These are phyloP conservation scores for Heliconius sara DNA, from an alignment of 2,888 invertebrate genomes.

Conservation along the genomic window DNA sequence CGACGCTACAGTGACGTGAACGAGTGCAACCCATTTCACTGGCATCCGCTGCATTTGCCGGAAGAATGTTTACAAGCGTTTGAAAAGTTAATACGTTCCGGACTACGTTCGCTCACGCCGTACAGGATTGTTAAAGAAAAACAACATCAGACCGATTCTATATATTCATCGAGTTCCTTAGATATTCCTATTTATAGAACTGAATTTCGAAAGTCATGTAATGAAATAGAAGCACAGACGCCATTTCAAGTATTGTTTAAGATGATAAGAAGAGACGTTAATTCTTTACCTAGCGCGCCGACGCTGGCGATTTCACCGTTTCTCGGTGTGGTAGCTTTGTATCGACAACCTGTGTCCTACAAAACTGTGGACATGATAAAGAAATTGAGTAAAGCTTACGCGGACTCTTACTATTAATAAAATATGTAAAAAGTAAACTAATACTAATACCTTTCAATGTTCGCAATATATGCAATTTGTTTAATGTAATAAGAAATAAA, in stretches of 20 bases:
- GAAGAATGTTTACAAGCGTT: conserved; percentile 66
- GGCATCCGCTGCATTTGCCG: conserved; percentile 74
- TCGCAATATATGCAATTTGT: background rate
- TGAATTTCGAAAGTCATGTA: conserved; percentile 7
- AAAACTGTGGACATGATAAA: conserved; percentile 64
- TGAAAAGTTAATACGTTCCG: conserved; percentile 61
- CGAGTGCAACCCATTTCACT: conserved; percentile 73
- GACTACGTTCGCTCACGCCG: conserved; percentile 53
- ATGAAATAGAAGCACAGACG: conserved; percentile 36
- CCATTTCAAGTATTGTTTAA: conserved; percentile 64
- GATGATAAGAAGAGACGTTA: conserved; percentile 61
- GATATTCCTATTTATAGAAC: conserved; percentile 14
- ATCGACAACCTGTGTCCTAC: conserved; percentile 68
- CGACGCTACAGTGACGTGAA: conserved; percentile 64
- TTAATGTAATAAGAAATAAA: background rate
- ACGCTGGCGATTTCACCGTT: conserved; percentile 60
- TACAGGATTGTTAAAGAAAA: conserved; percentile 55
- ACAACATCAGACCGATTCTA: conserved; percentile 31
- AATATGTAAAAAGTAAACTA: background rate
- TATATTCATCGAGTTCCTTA: conserved; percentile 30
- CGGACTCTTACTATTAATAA: conserved; percentile 43
- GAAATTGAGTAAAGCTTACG: conserved; percentile 59
- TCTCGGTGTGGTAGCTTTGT: conserved; percentile 66
- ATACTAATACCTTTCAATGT: background rate
- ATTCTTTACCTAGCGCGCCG: conserved; percentile 60